Percentiles rank a stretch among this genome's conserved stretches.
Conservation (phyloP, 2,113 vertebrate genomes). For the Bos taurus region ARS-UCD2.0 NC_037336.1:9965501-9966000, state of each 20-base stretch:
- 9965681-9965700: not conserved
- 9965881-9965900: not conserved
- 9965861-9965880: not conserved
- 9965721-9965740: not conserved
- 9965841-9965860: not conserved
- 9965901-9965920: not conserved
- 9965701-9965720: not conserved
- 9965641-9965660: not conserved
- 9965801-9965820: not conserved
- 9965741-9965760: not conserved
- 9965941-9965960: not conserved
- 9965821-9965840: not conserved
- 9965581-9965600: not conserved
- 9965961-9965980: not conserved
- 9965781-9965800: not conserved
- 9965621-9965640: not conserved
- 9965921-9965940: not conserved
- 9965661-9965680: not conserved
- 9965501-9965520: not conserved
- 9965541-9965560: not conserved
- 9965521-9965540: not conserved
- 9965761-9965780: not conserved
- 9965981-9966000: not conserved
- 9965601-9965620: not conserved
- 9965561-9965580: not conserved